These are phyloP conservation scores for roundworm (Caenorhabditis elegans) DNA, from an alignment of 1,140 invertebrate species.

Conservation along the genomic window WBcel235 BX284604.4:8701001-8701500, in stretches of 20 bases:
- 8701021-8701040: slow-evolving; percentile 71
- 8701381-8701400: background rate
- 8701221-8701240: slow-evolving; percentile 67
- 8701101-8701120: too few species aligned
- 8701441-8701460: slow-evolving; percentile 69
- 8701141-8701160: slow-evolving; percentile 59
- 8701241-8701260: slow-evolving; percentile 69
- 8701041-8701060: slow-evolving; percentile 69
- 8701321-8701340: slow-evolving; percentile 69
- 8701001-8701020: slow-evolving; percentile 68
- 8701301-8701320: slow-evolving; percentile 66
- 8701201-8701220: slow-evolving; percentile 66
- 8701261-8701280: slow-evolving; percentile 67
- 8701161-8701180: slow-evolving; percentile 69
- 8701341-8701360: slow-evolving; percentile 49
- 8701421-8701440: background rate
- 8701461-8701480: slow-evolving; percentile 68
- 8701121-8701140: too few species aligned
- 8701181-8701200: slow-evolving; percentile 68
- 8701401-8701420: background rate
- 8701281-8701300: slow-evolving; percentile 68
- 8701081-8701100: slow-evolving; percentile 64
- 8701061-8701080: slow-evolving; percentile 68
- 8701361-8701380: too few species aligned
- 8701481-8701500: slow-evolving; percentile 68